Conservation (phyloP, 2,888 invertebrate species). For the Tachina fera region DNA sequence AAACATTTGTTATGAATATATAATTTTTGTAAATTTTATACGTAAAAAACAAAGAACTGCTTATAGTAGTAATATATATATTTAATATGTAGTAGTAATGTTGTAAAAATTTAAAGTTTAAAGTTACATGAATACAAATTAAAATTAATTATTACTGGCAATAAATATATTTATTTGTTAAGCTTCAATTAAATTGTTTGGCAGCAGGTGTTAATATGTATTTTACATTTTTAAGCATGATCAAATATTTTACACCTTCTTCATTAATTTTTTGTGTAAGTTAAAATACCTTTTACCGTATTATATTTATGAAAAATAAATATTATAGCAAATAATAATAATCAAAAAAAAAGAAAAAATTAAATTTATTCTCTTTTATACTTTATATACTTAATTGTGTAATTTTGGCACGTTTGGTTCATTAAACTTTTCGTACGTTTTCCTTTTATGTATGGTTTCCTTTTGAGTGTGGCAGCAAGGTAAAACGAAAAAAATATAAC, state of each 20-base stretch:
- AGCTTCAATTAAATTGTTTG: not conserved
- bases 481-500: constrained; percentile 21
- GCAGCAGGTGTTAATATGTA: constrained; percentile 16
- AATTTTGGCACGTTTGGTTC: constrained; percentile 72
- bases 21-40: no score
- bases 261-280: not conserved
- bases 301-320: constrained; percentile 23
- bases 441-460: constrained; percentile 63
- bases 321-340: constrained; percentile 12
- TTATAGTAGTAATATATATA: no score
- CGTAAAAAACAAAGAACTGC: no score
- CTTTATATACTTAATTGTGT: constrained; percentile 58
- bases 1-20: no score
- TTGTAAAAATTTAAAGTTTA: no score
- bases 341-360: not conserved
- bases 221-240: not conserved
- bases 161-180: not conserved
- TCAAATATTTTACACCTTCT: constrained; percentile 5
- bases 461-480: constrained; percentile 42
- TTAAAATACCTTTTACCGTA: constrained; percentile 6
- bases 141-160: not conserved
- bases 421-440: constrained; percentile 69
- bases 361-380: no score
- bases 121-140: no score
- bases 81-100: no score